phyloP scores from a whole-genome alignment of 2,888 invertebrate genomes.

The Fabriciana adippe region DNA sequence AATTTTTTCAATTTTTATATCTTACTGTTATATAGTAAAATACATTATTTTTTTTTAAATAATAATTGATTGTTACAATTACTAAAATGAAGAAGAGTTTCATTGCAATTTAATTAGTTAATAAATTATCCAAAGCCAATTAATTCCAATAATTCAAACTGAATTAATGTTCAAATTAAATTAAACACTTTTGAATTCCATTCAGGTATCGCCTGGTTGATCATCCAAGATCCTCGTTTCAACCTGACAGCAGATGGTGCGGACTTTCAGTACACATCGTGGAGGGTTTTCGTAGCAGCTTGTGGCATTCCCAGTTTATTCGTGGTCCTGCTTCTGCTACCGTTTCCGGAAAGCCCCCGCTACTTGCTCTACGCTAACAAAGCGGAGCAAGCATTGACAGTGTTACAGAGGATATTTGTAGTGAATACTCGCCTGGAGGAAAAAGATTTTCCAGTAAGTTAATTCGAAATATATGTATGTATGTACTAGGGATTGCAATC shows the following conservation, averaged over 20 bases:
- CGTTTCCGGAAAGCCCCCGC: conserved; percentile 82
- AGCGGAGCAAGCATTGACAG: conserved; percentile 74
- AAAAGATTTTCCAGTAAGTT: conserved; percentile 80
- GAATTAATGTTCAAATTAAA: too few species aligned
- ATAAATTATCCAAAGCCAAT: too few species aligned
- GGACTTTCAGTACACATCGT: conserved; percentile 79
- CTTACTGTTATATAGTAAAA: too few species aligned
- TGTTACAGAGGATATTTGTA: conserved; percentile 80
- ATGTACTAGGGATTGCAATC: too few species aligned
- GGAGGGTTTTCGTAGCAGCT: conserved; percentile 84
- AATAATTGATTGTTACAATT: too few species aligned
- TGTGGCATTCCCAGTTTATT: conserved; percentile 82
- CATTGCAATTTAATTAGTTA: too few species aligned
- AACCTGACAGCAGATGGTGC: conserved; percentile 57
- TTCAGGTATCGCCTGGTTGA: conserved; percentile 74
- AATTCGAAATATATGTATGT: neutral
- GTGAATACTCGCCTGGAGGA: conserved; percentile 76
- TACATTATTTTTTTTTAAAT: too few species aligned
- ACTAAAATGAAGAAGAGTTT: too few species aligned
- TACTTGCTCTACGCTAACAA: conserved; percentile 78
- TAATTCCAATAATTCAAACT: too few species aligned
- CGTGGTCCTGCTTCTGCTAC: conserved; percentile 74
- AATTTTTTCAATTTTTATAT: too few species aligned
- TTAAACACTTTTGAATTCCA: conserved; percentile 7
- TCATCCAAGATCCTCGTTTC: conserved; percentile 66